These are phyloP conservation scores for Vandiemenella viatica DNA, from an alignment of 2,888 invertebrate genomes.

Conservation along the genomic window DNA sequence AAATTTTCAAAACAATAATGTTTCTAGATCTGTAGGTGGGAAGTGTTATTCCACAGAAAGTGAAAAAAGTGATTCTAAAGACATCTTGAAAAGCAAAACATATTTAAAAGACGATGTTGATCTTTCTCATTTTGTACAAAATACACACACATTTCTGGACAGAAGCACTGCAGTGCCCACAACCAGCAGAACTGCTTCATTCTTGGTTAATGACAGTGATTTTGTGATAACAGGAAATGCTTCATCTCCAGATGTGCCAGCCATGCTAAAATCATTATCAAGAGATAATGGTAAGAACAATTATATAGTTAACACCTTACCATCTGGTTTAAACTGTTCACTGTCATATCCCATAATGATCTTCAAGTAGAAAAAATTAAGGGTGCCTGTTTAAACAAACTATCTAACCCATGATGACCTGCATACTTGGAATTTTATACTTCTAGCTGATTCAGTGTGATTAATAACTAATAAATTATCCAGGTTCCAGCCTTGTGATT, in stretches of 20 bases:
- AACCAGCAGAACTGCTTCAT: slow-evolving; percentile 6
- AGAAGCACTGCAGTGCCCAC: neutral
- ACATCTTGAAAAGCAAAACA: neutral
- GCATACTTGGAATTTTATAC: too few species aligned
- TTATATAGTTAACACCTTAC: too few species aligned
- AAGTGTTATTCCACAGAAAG: neutral
- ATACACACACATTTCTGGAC: neutral
- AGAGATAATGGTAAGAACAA: slow-evolving; percentile 8
- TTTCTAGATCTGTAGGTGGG: neutral
- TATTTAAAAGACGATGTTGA: neutral
- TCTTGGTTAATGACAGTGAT: slow-evolving; percentile 24
- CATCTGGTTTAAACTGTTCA: too few species aligned
- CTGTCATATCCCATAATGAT: too few species aligned
- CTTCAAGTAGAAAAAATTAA: too few species aligned
- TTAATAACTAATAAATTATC: too few species aligned
- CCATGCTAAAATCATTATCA: slow-evolving; percentile 19
- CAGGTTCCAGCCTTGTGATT: too few species aligned
- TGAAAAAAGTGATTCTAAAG: slow-evolving; percentile 3
- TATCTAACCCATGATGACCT: too few species aligned
- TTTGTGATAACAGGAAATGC: slow-evolving; percentile 22
- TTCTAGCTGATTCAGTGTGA: too few species aligned
- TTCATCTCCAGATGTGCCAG: slow-evolving; percentile 27
- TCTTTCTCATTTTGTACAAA: neutral
- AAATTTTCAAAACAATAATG: neutral
- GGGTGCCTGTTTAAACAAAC: too few species aligned